Percentiles rank a stretch among this genome's conserved stretches.
These are phyloP conservation scores for Anguilla megastoma DNA, from an alignment of 2,797 vertebrate species.

Conservation along the genomic window DNA sequence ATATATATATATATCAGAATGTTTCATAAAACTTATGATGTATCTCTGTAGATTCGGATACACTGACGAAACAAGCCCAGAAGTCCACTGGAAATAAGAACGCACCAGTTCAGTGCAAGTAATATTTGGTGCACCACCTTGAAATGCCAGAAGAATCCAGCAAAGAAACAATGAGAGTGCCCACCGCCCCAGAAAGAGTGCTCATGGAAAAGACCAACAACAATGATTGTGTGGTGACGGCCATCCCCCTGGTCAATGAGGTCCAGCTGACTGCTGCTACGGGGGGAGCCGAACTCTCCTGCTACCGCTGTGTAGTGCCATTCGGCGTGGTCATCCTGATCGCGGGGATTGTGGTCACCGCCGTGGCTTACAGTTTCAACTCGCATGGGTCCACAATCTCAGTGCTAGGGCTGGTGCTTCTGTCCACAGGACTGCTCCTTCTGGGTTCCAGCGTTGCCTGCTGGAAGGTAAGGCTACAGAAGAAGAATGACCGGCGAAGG, in stretches of 20 bases:
- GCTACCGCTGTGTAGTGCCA: slow-evolving; percentile 85
- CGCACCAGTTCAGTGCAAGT: slow-evolving; percentile 4
- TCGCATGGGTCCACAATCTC: slow-evolving; percentile 89
- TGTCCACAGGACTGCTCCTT: slow-evolving; percentile 79
- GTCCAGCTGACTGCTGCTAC: slow-evolving; percentile 84
- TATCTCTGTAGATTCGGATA: slow-evolving; percentile 26
- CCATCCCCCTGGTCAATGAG: slow-evolving; percentile 75
- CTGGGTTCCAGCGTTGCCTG: slow-evolving; percentile 79
- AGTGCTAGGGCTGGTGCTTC: slow-evolving; percentile 82
- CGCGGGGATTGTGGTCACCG: slow-evolving; percentile 81
- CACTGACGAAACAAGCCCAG: slow-evolving; percentile 21
- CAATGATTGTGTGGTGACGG: slow-evolving; percentile 65
- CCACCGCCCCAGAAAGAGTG: slow-evolving; percentile 59
- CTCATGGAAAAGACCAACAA: slow-evolving; percentile 69
- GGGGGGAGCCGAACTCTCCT: slow-evolving; percentile 85
- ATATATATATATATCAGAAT: background rate
- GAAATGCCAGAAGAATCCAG: slow-evolving; percentile 75
- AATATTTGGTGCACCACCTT: slow-evolving; percentile 23
- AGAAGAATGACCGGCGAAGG: slow-evolving; percentile 76
- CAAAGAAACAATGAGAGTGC: slow-evolving; percentile 70
- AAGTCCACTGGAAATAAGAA: slow-evolving; percentile 18
- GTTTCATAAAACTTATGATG: background rate
- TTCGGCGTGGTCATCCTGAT: slow-evolving; percentile 87
- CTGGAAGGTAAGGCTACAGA: slow-evolving; percentile 77
- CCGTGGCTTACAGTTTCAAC: slow-evolving; percentile 87